Conservation (phyloP, 2,113 vertebrate genomes). For the Sinosuthora webbiana region DNA sequence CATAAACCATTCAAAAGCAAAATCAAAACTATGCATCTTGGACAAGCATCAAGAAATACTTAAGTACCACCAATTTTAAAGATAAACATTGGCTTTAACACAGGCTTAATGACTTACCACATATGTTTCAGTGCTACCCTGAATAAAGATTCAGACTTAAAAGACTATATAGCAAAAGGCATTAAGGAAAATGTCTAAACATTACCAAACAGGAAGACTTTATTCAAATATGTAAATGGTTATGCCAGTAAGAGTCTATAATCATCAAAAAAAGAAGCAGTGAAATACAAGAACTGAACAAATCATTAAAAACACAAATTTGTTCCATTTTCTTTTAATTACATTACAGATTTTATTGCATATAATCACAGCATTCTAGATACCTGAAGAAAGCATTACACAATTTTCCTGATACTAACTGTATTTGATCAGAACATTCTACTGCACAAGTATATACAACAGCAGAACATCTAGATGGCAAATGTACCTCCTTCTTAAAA, state of each 20-base stretch:
- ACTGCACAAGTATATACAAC: background rate
- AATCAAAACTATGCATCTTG: background rate
- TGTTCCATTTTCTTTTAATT: background rate
- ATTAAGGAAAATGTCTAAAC: background rate
- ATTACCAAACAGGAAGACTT: background rate
- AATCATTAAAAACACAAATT: background rate
- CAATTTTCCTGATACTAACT: background rate
- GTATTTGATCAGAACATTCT: background rate
- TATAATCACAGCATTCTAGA: background rate
- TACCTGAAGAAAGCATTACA: background rate
- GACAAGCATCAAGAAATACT: slow-evolving; percentile 7
- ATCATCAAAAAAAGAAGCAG: background rate
- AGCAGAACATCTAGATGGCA: background rate
- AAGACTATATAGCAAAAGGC: background rate
- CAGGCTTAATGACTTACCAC: background rate
- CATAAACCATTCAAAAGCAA: background rate
- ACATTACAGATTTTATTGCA: background rate
- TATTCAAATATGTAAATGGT: background rate
- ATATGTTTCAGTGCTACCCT: background rate
- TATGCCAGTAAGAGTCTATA: background rate
- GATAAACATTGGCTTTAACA: background rate
- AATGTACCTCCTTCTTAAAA: accelerated
- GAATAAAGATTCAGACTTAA: background rate
- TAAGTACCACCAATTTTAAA: background rate
- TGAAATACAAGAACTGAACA: background rate